phyloP scores from a whole-genome alignment of 2,888 invertebrate genomes.

The Malthinus seriepunctatus region DNA sequence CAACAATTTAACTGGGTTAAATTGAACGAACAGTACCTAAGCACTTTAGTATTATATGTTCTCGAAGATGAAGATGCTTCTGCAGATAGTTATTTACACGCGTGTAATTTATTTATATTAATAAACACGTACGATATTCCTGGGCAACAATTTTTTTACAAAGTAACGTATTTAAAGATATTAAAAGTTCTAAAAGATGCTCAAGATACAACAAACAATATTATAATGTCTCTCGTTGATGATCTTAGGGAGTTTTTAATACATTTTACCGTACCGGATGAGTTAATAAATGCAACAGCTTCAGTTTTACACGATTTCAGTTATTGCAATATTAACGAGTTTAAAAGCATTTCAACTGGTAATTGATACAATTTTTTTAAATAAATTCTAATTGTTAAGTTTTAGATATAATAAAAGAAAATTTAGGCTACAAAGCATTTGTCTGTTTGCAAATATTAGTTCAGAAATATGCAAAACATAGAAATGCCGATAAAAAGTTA shows the following conservation, averaged over 20 bases:
- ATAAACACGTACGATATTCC: slow-evolving; percentile 6
- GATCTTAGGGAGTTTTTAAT: slow-evolving; percentile 12
- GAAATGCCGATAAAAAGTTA: slow-evolving; percentile 9
- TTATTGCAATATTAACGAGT: slow-evolving; percentile 13
- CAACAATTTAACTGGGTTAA: background rate
- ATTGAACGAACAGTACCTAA: slow-evolving; percentile 11
- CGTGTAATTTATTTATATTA: slow-evolving; percentile 13
- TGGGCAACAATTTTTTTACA: slow-evolving; percentile 6
- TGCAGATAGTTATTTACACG: slow-evolving; percentile 9
- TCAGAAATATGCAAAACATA: background rate
- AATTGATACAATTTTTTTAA: background rate
- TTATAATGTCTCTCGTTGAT: slow-evolving; percentile 11
- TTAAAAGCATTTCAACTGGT: slow-evolving; percentile 13
- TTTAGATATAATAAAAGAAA: slow-evolving; percentile 9
- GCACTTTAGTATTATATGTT: slow-evolving; percentile 11
- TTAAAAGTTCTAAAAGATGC: slow-evolving; percentile 10
- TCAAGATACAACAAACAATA: slow-evolving; percentile 1
- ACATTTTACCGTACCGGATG: slow-evolving; percentile 2
- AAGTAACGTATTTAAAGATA: slow-evolving; percentile 8
- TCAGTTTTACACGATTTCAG: slow-evolving; percentile 15
- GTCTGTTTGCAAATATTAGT: slow-evolving; percentile 10
- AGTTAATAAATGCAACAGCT: slow-evolving; percentile 8
- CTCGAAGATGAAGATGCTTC: slow-evolving; percentile 7
- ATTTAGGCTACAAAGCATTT: slow-evolving; percentile 19
- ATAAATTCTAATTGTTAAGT: background rate